Evolutionary conservation across 2,888 invertebrate species (phyloP).

Genomic region (Meteorus colon): DNA sequence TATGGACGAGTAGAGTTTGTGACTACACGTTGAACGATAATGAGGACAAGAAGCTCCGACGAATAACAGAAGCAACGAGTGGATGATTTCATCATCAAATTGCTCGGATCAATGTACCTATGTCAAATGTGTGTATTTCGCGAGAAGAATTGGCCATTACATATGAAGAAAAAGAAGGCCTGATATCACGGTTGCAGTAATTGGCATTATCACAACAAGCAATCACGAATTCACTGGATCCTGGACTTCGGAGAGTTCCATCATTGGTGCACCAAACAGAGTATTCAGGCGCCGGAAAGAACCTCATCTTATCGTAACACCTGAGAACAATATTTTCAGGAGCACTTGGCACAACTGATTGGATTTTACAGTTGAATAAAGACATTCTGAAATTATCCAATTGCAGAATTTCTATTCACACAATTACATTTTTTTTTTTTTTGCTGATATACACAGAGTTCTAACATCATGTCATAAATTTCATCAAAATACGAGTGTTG

Average conservation of each 20-base stretch:
- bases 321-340: slow-evolving; percentile 65
- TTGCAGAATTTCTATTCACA: slow-evolving; percentile 14
- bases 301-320: slow-evolving; percentile 70
- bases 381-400: background rate
- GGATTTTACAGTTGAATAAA: background rate
- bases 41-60: slow-evolving; percentile 36
- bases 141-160: slow-evolving; percentile 62
- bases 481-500: background rate
- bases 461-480: background rate
- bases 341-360: slow-evolving; percentile 11
- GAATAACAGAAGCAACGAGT: slow-evolving; percentile 41
- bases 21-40: slow-evolving; percentile 22
- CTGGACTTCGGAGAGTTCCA: slow-evolving; percentile 63
- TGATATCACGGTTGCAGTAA: slow-evolving; percentile 84
- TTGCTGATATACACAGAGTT: background rate
- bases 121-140: slow-evolving; percentile 62
- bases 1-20: slow-evolving; percentile 17
- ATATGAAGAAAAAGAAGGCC: slow-evolving; percentile 73
- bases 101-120: slow-evolving; percentile 60
- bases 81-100: slow-evolving; percentile 12
- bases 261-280: slow-evolving; percentile 68
- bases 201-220: slow-evolving; percentile 85
- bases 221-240: slow-evolving; percentile 81
- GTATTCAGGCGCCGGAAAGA: slow-evolving; percentile 69
- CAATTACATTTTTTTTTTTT: slow-evolving; percentile 7